Evolutionary conservation across 2,797 vertebrate species (phyloP).

Genomic region (Cyclopterus lumpus): DNA sequence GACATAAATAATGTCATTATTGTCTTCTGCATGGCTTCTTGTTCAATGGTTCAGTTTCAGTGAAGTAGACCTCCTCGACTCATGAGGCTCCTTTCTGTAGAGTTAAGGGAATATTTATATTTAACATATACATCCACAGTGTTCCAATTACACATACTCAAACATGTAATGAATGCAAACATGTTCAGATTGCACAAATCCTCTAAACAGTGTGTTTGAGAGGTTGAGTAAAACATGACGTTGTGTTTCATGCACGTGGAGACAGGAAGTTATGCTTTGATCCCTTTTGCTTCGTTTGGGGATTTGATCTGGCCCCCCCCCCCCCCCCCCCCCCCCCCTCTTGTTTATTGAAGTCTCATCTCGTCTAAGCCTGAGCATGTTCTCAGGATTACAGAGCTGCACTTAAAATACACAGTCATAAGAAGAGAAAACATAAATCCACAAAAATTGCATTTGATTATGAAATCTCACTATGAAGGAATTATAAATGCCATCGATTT

Average conservation of each 20-base stretch:
- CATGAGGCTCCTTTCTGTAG: background rate
- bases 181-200: background rate
- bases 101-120: background rate
- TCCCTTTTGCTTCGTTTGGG: slow-evolving; percentile 50
- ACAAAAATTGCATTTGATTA: slow-evolving; percentile 14
- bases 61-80: background rate
- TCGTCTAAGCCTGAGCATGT: slow-evolving; percentile 62
- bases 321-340: background rate
- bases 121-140: background rate
- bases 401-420: slow-evolving; percentile 34
- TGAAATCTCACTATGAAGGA: slow-evolving; percentile 6
- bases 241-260: slow-evolving; percentile 37
- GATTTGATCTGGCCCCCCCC: slow-evolving; percentile 60
- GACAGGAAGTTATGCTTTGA: slow-evolving; percentile 47
- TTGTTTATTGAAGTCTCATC: slow-evolving; percentile 65
- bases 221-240: slow-evolving; percentile 23
- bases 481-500: background rate
- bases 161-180: background rate
- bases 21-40: slow-evolving; percentile 24
- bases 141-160: background rate
- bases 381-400: slow-evolving; percentile 57
- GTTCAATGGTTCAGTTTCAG: slow-evolving; percentile 19
- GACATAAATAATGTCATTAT: slow-evolving; percentile 36
- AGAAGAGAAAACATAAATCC: slow-evolving; percentile 6
- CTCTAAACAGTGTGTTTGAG: slow-evolving; percentile 7